A percentile compares a stretch with the other conserved stretches of the same genome.
phyloP scores from a whole-genome alignment of 2,797 vertebrate species.

The Halcyon smyrnensis region DNA sequence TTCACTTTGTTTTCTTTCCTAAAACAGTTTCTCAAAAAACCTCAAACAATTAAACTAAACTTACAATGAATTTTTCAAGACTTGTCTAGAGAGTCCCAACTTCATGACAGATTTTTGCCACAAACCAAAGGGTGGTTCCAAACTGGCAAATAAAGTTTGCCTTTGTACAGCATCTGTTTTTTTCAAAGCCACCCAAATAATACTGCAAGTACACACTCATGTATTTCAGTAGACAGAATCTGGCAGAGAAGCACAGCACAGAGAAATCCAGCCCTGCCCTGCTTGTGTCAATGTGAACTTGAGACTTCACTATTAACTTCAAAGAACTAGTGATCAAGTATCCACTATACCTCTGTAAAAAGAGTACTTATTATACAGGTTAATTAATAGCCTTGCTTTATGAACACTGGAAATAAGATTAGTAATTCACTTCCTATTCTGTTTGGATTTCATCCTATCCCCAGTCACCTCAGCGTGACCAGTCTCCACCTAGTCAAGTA shows the following conservation, averaged over 20 bases:
- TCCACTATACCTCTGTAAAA: background rate
- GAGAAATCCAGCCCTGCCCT: conserved; percentile 8
- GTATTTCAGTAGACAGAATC: background rate
- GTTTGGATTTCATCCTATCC: background rate
- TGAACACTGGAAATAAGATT: background rate
- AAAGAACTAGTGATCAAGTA: background rate
- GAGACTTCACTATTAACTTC: background rate
- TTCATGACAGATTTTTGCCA: background rate
- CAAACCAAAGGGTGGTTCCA: background rate
- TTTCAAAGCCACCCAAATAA: background rate
- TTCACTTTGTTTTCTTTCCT: background rate
- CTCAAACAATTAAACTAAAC: background rate
- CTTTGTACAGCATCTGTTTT: background rate
- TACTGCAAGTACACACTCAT: background rate
- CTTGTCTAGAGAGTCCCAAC: background rate
- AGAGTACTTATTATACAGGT: background rate
- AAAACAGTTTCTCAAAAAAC: background rate
- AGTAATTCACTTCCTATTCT: background rate
- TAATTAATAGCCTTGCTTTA: conserved; percentile 31
- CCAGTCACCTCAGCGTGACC: background rate
- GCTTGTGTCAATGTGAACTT: background rate
- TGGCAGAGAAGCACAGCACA: background rate
- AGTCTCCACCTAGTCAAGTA: background rate
- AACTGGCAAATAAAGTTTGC: background rate
- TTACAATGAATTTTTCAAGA: background rate